A percentile compares a stretch with the other conserved stretches of the same genome.
phyloP scores from a whole-genome alignment of 2,113 vertebrate species.

The Zosterops japonicus region DNA sequence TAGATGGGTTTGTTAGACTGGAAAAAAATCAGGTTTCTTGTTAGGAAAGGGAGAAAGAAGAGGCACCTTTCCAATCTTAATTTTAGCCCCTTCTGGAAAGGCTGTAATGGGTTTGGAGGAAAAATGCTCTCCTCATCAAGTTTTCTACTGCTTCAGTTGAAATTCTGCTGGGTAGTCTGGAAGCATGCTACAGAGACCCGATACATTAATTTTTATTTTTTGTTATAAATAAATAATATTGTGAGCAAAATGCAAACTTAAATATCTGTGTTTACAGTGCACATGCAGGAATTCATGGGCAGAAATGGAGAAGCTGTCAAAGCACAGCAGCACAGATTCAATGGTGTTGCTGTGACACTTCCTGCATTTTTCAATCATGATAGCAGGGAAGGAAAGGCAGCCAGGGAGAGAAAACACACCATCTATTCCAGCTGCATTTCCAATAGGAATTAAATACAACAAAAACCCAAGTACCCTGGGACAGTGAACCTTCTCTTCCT shows the following conservation, averaged over 20 bases:
- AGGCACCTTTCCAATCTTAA: neutral
- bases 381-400: neutral
- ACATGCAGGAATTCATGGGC: neutral
- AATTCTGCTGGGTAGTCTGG: neutral
- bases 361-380: neutral
- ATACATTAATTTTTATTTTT: constrained; percentile 10
- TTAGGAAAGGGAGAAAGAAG: neutral
- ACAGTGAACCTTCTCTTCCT: neutral
- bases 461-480: neutral
- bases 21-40: neutral
- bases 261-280: neutral
- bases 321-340: neutral
- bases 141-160: neutral
- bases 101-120: neutral
- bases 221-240: constrained; percentile 21
- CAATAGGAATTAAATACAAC: neutral
- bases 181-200: neutral
- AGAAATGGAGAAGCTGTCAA: constrained; percentile 5
- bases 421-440: no score
- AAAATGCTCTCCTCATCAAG: neutral
- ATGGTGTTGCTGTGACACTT: neutral
- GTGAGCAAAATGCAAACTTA: neutral
- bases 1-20: neutral
- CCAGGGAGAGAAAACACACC: neutral
- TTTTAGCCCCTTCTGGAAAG: neutral